A percentile compares a stretch with the other conserved stretches of the same genome.
Evolutionary conservation across 92 coral and sea anemone species (phyloP).

Genomic region (Heteractis magnifica): DNA sequence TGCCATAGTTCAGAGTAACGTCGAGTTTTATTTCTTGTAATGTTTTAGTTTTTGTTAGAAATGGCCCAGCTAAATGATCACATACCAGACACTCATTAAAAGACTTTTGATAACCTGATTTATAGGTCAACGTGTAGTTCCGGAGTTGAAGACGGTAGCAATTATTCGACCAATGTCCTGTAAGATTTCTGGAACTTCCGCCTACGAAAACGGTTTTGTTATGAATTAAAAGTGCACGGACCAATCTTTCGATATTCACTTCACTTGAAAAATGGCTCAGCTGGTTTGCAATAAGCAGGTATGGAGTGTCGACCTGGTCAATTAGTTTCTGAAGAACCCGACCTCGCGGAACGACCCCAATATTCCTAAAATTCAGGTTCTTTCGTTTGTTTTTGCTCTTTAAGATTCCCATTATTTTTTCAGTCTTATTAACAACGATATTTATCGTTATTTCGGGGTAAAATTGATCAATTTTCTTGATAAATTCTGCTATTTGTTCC

Average conservation of each 20-base stretch:
- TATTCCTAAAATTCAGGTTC: background rate
- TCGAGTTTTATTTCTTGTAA: conserved; percentile 46
- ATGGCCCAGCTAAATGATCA: conserved; percentile 65
- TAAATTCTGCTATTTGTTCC: conserved; percentile 22
- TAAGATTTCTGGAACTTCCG: conserved; percentile 59
- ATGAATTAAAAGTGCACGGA: conserved; percentile 63
- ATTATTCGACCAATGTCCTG: conserved; percentile 75
- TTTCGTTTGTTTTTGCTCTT: background rate
- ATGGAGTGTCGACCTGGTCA: conserved; percentile 58
- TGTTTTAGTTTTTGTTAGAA: conserved; percentile 57
- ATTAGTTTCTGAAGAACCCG: conserved; percentile 46
- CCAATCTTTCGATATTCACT: conserved; percentile 57
- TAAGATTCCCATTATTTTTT: background rate
- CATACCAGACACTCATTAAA: conserved; percentile 75
- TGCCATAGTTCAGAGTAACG: conserved; percentile 35
- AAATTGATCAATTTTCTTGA: conserved; percentile 38
- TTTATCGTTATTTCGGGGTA: conserved; percentile 37
- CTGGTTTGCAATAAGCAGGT: conserved; percentile 68
- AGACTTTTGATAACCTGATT: conserved; percentile 63
- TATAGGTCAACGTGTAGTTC: conserved; percentile 66
- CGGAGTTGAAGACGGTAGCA: conserved; percentile 65
- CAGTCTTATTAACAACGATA: conserved; percentile 39
- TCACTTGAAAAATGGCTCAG: conserved; percentile 62
- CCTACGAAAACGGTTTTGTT: conserved; percentile 60
- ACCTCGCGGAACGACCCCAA: conserved; percentile 13